Conservation (phyloP, 2,888 invertebrate species). For the Leucoma salicis region DNA sequence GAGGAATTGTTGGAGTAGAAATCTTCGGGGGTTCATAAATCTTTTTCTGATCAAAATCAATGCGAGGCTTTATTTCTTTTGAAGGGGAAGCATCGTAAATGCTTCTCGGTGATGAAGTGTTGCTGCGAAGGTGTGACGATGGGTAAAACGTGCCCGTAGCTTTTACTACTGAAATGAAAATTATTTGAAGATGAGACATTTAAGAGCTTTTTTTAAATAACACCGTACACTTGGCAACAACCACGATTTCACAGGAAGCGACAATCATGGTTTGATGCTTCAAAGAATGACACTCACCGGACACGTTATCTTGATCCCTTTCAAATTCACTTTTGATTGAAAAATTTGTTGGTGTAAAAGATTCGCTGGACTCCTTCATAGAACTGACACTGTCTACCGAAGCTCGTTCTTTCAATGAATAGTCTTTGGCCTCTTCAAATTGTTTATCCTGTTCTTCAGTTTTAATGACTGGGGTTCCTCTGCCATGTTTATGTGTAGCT, state of each 20-base stretch:
- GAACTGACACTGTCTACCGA: slow-evolving; percentile 69
- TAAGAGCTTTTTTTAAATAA: too few relatives aligned
- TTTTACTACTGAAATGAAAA: slow-evolving; percentile 91
- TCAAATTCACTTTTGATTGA: slow-evolving; percentile 77
- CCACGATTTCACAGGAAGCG: too few relatives aligned
- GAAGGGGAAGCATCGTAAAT: slow-evolving; percentile 80
- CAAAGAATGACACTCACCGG: slow-evolving; percentile 64
- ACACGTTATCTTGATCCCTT: slow-evolving; percentile 72
- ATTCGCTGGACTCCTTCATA: slow-evolving; percentile 61
- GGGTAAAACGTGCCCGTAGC: slow-evolving; percentile 96
- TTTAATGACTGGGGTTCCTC: slow-evolving; percentile 71
- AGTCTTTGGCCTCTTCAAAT: slow-evolving; percentile 77
- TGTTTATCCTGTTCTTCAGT: slow-evolving; percentile 66
- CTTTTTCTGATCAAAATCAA: slow-evolving; percentile 67
- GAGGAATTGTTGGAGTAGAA: slow-evolving; percentile 74
- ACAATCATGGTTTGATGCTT: too few relatives aligned
- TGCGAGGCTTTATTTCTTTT: slow-evolving; percentile 70
- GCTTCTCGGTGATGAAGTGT: slow-evolving; percentile 79
- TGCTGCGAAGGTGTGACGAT: slow-evolving; percentile 84
- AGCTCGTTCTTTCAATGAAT: slow-evolving; percentile 74
- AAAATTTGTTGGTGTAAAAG: slow-evolving; percentile 65
- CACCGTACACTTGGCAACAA: too few relatives aligned
- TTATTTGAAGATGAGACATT: slow-evolving; percentile 21
- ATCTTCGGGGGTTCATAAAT: slow-evolving; percentile 57
- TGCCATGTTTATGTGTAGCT: slow-evolving; percentile 76